Evolutionary conservation across 1,140 invertebrate species (phyloP).

Genomic region (Brachystomella parvula): DNA sequence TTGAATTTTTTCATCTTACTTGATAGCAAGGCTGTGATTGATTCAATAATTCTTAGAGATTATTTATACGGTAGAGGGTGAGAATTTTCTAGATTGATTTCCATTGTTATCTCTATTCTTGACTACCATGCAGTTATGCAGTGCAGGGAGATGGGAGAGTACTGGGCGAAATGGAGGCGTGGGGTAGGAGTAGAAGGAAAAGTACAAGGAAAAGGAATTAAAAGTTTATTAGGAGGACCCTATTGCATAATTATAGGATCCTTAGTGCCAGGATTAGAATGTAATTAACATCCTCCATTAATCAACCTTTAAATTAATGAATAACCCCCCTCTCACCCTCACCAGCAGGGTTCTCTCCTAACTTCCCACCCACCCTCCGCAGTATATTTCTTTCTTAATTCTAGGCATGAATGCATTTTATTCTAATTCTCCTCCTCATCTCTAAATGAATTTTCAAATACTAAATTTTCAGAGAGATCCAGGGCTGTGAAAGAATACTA

Average conservation of each 20-base stretch:
- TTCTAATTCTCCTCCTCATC: not conserved
- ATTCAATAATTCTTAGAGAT: not conserved
- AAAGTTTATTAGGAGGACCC: conserved; percentile 33
- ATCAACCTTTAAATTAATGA: conserved; percentile 35
- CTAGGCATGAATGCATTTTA: conserved; percentile 1
- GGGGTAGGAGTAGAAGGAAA: not conserved
- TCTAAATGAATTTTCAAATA: conserved; percentile 14
- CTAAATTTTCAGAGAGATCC: conserved; percentile 4
- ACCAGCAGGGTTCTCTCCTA: conserved; percentile 23
- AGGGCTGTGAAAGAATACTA: not conserved
- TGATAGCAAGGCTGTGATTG: not conserved
- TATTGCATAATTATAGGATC: conserved; percentile 35
- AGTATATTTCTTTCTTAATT: not conserved
- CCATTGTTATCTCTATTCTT: no score
- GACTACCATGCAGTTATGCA: no score
- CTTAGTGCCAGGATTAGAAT: conserved; percentile 36
- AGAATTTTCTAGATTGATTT: not conserved
- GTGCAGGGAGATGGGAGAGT: not conserved
- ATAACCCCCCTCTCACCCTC: no score
- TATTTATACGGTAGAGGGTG: not conserved
- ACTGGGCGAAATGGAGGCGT: not conserved
- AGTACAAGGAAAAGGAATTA: conserved; percentile 16
- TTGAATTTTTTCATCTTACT: no score
- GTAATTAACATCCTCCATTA: conserved; percentile 37
- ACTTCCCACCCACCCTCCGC: not conserved